Evolutionary conservation across 2,113 vertebrate species (phyloP), one percentile per base, ranked within the genome.

Genomic region (Amphilophus citrinellus): DNA sequence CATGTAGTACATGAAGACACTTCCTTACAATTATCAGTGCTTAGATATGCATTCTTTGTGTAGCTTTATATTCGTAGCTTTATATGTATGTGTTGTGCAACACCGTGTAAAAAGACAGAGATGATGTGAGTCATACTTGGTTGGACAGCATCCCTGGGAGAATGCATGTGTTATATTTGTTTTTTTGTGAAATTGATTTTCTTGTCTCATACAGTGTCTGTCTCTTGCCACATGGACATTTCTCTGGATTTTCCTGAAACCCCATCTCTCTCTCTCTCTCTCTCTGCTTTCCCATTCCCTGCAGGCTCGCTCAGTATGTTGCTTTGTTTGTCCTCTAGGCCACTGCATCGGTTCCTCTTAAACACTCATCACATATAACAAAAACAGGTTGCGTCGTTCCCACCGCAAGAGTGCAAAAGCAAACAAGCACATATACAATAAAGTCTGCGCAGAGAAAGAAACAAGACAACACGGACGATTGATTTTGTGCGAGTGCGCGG

Each of bases 251-350:
- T 71, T 37, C 75, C 30, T 60, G 62, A 27, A 83, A 83, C 42
- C 76, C 37, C 47, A 7, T 63, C 14, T 11, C 58, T 71, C 30
- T 57, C 79, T 53, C 35, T 58, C 18, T 57, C 22, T 20, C 58
- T 71, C 10, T 57, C 79, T 59, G 3, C 58, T 58, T 4, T 81
- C 14, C n/a, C 47, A 58, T 53, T 42, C 7, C 39, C 50, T 9
- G 22, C 50, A 42, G 59, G 37, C 24, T 35, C 9, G 7, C n/a
- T 60, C 66, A 11, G 60, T 82, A 11, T 59, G 60, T 17, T 32
- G 17, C 60, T 75, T 79, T 89, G 60, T 88, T 84, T 82, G 65
- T 82, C 79, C 57, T 77, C 53, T 61, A 75, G 83, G 79, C 20
- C 42, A 68, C 60, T 27, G 71, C 66, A 83, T 66, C 5, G 2